These are phyloP conservation scores for Camponotus pennsylvanicus DNA, from an alignment of 1,140 invertebrate species.

Conservation along the genomic window DNA sequence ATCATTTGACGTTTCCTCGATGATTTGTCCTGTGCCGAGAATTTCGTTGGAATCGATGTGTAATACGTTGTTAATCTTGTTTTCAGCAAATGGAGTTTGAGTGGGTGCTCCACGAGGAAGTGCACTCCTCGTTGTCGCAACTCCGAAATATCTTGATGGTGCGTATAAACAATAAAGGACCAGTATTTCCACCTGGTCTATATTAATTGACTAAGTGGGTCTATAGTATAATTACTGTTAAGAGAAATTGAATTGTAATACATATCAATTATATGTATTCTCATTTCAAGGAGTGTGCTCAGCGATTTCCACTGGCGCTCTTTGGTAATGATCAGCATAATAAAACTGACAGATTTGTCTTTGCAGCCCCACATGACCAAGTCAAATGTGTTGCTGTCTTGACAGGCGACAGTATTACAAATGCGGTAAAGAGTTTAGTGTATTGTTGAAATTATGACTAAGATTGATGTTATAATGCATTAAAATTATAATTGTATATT, in stretches of 20 bases:
- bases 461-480: not conserved
- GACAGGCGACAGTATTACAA: conserved; percentile 96
- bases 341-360: conserved; percentile 96
- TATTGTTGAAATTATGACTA: not conserved
- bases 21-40: too few relatives aligned
- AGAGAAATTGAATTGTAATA: too few relatives aligned
- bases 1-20: conserved; percentile 21
- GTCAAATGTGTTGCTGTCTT: conserved; percentile 96
- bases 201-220: too few relatives aligned
- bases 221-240: not conserved
- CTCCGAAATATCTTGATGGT: conserved; percentile 94
- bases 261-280: conserved; percentile 14
- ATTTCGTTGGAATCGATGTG: not conserved
- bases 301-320: conserved; percentile 93
- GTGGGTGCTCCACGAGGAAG: conserved; percentile 96
- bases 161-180: conserved; percentile 60
- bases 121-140: conserved; percentile 94
- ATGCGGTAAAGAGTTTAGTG: conserved; percentile 90
- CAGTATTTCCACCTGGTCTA: too few relatives aligned
- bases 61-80: not conserved
- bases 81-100: conserved; percentile 97
- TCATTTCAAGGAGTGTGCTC: conserved; percentile 92
- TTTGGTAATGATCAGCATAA: conserved; percentile 93
- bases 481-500: not conserved
- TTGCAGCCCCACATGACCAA: conserved; percentile 94